phyloP scores from a whole-genome alignment of 1,140 invertebrate species.

The Heterodera schachtii region DNA sequence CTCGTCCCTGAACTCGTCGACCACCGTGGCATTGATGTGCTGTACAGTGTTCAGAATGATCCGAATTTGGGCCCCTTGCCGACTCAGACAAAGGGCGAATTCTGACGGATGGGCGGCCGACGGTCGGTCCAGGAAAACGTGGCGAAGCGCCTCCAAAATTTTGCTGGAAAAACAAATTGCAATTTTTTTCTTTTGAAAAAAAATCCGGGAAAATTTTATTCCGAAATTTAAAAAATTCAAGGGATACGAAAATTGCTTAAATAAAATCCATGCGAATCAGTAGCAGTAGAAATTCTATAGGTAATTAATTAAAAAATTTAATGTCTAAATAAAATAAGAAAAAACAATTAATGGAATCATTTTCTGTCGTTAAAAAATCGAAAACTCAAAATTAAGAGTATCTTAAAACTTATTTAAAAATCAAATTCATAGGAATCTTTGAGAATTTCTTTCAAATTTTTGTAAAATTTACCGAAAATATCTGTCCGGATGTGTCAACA shows the following conservation, averaged over 20 bases:
- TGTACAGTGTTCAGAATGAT: slow-evolving; percentile 40
- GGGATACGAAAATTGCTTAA: no score
- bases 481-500: slow-evolving; percentile 33
- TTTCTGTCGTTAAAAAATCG: no score
- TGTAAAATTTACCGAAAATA: slow-evolving; percentile 49
- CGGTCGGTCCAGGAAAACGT: slow-evolving; percentile 37
- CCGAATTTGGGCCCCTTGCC: slow-evolving; percentile 53
- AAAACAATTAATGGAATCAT: no score
- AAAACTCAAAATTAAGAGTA: no score
- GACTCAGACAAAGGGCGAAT: slow-evolving; percentile 14
- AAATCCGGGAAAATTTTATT: neutral
- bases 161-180: slow-evolving; percentile 24
- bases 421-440: no score
- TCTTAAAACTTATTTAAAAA: no score
- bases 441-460: neutral
- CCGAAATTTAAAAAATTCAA: neutral
- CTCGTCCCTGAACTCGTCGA: slow-evolving; percentile 50
- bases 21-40: slow-evolving; percentile 27
- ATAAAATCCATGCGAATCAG: no score
- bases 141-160: slow-evolving; percentile 49
- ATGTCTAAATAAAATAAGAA: no score
- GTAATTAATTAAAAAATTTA: no score
- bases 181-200: neutral
- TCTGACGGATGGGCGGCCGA: slow-evolving; percentile 4
- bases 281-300: no score